Evolutionary conservation across 2,113 vertebrate species (phyloP).

Genomic region (Coryphaenoides rupestris): DNA sequence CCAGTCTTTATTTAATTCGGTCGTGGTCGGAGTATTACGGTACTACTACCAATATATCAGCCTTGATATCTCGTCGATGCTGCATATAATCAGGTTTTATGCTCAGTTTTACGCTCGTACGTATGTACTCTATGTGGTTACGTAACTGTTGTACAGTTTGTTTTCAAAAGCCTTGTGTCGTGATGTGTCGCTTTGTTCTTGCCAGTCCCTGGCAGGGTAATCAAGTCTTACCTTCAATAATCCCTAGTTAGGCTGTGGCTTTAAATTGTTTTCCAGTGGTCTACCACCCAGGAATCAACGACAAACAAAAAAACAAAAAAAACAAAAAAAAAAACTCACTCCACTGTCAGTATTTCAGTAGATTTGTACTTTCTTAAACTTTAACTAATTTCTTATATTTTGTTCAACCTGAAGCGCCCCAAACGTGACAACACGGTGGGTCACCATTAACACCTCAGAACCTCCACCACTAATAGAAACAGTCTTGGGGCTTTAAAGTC

Average conservation of each 20-base stretch:
- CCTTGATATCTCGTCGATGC: no score
- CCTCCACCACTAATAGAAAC: no score
- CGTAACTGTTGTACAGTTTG: neutral
- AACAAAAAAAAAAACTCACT: no score
- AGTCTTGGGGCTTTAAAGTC: no score
- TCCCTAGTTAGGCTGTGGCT: conserved; percentile 19
- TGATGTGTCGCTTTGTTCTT: neutral
- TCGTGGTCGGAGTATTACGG: no score
- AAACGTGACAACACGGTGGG: neutral
- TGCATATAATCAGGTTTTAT: no score
- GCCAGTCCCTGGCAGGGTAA: neutral
- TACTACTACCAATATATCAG: no score
- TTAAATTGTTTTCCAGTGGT: conserved; percentile 19
- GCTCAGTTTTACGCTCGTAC: no score
- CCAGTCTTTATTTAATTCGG: no score
- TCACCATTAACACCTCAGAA: neutral
- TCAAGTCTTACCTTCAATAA: neutral
- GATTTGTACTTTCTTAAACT: neutral
- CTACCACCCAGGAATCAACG: conserved; percentile 28
- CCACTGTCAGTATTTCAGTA: neutral
- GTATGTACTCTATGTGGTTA: no score
- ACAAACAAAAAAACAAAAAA: neutral
- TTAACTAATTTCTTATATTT: neutral
- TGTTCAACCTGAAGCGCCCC: neutral
- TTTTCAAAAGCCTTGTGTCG: neutral